These are phyloP conservation scores for Puntigrus tetrazona DNA, from an alignment of 2,113 vertebrate species.

Conservation along the genomic window DNA sequence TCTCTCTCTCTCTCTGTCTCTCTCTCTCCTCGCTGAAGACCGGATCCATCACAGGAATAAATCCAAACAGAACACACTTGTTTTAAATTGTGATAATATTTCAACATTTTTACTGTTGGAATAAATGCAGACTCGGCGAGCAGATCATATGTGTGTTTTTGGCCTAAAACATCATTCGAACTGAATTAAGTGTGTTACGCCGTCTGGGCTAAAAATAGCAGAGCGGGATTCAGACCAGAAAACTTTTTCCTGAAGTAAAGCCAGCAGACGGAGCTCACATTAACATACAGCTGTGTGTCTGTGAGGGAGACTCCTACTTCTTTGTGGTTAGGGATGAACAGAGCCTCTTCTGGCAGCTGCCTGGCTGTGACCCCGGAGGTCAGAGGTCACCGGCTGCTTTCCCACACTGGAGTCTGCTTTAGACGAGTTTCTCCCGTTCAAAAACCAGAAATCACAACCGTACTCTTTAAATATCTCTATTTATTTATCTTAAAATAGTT, in stretches of 20 bases:
- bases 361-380: conserved; percentile 60
- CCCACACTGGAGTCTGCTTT: conserved; percentile 38
- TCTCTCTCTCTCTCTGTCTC: conserved; percentile 5
- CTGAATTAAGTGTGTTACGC: not conserved
- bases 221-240: not conserved
- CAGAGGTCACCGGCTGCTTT: conserved; percentile 47
- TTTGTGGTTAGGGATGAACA: conserved; percentile 70
- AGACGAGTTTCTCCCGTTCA: not conserved
- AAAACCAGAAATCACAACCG: conserved; percentile 42
- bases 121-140: not conserved
- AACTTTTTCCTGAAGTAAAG: conserved; percentile 5
- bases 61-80: not conserved
- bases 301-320: conserved; percentile 57
- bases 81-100: not conserved
- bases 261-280: conserved; percentile 58
- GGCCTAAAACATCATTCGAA: not conserved
- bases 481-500: conserved; percentile 98
- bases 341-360: conserved; percentile 74
- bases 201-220: not conserved
- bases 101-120: not conserved
- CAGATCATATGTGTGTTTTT: not conserved
- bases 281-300: conserved; percentile 78
- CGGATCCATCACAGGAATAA: not conserved
- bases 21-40: not conserved
- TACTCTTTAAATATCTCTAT: conserved; percentile 94